Base-by-base conservation (phyloP, 2,888 invertebrate genomes). In the Phania funesta region DNA sequence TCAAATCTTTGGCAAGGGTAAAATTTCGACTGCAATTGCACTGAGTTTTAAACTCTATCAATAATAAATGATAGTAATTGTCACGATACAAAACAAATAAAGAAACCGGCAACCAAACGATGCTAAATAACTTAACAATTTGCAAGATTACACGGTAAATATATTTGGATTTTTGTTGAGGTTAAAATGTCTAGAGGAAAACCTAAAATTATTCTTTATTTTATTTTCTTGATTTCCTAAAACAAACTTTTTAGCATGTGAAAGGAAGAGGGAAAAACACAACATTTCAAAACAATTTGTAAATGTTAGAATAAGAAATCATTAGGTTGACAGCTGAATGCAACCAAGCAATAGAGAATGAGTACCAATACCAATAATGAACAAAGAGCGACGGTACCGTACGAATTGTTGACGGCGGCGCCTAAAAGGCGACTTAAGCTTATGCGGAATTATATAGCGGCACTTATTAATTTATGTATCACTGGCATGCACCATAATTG, bases 1-100 rank as follows among this genome's bases (percentile, higher is more conserved):
- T 71, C 71, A 76, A 73, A 79, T 29, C 50, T 2, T 58, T 50
- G 26, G 52, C 20, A 41, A 46, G 24, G 13, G 24, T 67, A 13
- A 58, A 50, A 48, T 60, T 50, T 50, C 48, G 48, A 38, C 58
- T 84, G 84, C 85, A 22, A 22, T 54, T 52, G 52, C 62, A 87
- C 84, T 87, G 89, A 89, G 88, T 89, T 88, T 89, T 87, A 88
- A 86, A 87, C 64, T 74, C 86, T 85, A 86, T 89, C 86, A 89
- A 89, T 89, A 87, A 89, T 89, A 88, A 87, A 89, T 89, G 86
- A 87, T 86, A 84, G 85, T 87, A 87, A 89, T 89, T 89, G 89
- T 89, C 89, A 89, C 87, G 87, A 78, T 77, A 73, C 48, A 48
- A 71, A 81, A 68, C 56, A 70, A 68, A 38, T 13, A 26, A 5